Conservation (phyloP, 1,140 invertebrate genomes). For the Hylyphantes graminicola region DNA sequence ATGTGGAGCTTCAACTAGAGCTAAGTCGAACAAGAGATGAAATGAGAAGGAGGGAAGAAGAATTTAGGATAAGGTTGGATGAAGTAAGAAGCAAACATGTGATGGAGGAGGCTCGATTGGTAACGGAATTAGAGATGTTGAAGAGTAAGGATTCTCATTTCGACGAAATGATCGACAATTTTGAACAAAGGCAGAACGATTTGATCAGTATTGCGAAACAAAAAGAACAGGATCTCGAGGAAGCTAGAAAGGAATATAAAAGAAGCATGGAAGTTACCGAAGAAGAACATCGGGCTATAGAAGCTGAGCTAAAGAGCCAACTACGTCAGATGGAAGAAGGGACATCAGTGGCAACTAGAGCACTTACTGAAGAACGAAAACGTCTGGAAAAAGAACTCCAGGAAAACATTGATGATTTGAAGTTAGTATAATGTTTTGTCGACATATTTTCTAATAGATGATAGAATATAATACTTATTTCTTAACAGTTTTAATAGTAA, state of each 20-base stretch:
- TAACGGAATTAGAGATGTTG: conserved; percentile 39
- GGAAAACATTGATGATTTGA: conserved; percentile 66
- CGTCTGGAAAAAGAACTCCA: conserved; percentile 70
- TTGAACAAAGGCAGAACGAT: conserved; percentile 30
- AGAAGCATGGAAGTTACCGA: conserved; percentile 47
- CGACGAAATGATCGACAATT: conserved; percentile 45
- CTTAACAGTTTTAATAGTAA: too few species aligned
- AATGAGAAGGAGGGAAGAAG: conserved; percentile 31
- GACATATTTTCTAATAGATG: too few species aligned
- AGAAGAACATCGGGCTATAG: conserved; percentile 59
- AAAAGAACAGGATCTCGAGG: conserved; percentile 49
- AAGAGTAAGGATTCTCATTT: conserved; percentile 31
- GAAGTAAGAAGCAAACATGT: conserved; percentile 32
- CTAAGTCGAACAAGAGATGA: conserved; percentile 35
- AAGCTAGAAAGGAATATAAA: conserved; percentile 30
- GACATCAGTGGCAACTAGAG: conserved; percentile 48
- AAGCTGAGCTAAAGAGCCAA: conserved; percentile 60
- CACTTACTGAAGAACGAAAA: conserved; percentile 49
- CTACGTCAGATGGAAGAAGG: conserved; percentile 59
- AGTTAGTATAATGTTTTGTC: conserved; percentile 6
- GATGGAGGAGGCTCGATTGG: conserved; percentile 31
- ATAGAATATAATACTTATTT: too few species aligned
- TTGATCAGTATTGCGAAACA: conserved; percentile 20
- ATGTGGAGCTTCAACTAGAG: conserved; percentile 53
- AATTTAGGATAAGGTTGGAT: conserved; percentile 40